A percentile compares a stretch with the other conserved stretches of the same genome.
Conservation (phyloP, 2,888 invertebrate genomes). For the Zootermopsis nevadensis region DNA sequence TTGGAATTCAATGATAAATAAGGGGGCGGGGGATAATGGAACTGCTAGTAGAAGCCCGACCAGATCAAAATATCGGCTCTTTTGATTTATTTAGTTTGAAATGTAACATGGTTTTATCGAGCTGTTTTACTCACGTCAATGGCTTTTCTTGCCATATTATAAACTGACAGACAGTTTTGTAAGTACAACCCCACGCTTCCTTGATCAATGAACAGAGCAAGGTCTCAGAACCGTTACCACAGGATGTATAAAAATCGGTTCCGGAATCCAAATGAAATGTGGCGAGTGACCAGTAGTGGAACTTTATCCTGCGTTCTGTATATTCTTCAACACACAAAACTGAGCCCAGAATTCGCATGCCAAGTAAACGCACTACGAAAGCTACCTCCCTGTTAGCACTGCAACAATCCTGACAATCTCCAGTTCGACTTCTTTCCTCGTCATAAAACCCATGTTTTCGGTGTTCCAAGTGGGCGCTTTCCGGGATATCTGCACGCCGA, state of each 20-base stretch:
- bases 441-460: too few relatives aligned
- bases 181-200: neutral
- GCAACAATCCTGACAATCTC: too few relatives aligned
- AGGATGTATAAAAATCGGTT: neutral
- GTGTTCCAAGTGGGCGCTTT: too few relatives aligned
- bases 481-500: too few relatives aligned
- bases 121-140: neutral
- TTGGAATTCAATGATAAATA: neutral
- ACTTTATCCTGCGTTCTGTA: too few relatives aligned
- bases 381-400: too few relatives aligned
- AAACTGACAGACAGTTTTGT: constrained; percentile 16
- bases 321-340: too few relatives aligned
- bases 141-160: constrained; percentile 8
- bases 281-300: too few relatives aligned
- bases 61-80: neutral
- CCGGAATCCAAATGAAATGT: too few relatives aligned
- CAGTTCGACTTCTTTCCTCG: too few relatives aligned
- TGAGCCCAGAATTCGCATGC: too few relatives aligned
- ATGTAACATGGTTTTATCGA: neutral
- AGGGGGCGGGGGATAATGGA: neutral
- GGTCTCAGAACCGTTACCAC: neutral
- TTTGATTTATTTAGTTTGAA: neutral
- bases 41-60: neutral
- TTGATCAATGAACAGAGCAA: neutral
- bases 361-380: too few relatives aligned